phyloP scores from a whole-genome alignment of 2,797 vertebrate species.

The Bryconaethiops microstoma region DNA sequence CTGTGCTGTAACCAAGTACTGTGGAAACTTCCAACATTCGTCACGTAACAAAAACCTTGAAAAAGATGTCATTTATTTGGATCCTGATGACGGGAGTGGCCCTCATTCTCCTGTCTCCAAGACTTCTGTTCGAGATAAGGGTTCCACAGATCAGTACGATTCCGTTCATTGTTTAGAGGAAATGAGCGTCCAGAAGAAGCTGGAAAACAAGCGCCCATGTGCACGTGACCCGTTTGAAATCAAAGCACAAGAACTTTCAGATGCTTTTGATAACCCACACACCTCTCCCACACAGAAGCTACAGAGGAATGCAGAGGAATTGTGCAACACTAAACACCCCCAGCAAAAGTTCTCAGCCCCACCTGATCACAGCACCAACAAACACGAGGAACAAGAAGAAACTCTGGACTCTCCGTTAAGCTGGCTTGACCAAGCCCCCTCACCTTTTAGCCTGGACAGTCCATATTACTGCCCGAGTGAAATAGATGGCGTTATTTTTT shows the following conservation, averaged over 20 bases:
- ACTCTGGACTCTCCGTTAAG: constrained; percentile 23
- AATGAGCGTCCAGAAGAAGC: neutral
- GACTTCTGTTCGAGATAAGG: neutral
- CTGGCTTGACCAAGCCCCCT: constrained; percentile 19
- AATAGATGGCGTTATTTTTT: constrained; percentile 46
- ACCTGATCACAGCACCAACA: neutral
- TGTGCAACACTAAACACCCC: constrained; percentile 36
- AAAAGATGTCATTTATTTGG: constrained; percentile 31
- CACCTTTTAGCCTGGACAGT: constrained; percentile 37
- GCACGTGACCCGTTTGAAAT: neutral
- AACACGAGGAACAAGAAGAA: constrained; percentile 14
- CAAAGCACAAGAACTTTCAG: constrained; percentile 1
- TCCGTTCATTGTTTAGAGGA: neutral
- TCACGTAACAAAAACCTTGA: constrained; percentile 10
- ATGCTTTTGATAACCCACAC: neutral
- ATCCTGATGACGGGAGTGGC: neutral
- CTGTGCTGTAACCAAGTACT: neutral
- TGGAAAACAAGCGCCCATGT: neutral
- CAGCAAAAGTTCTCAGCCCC: neutral
- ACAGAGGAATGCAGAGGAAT: constrained; percentile 15
- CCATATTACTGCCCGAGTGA: constrained; percentile 53
- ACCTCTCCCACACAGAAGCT: neutral
- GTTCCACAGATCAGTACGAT: neutral
- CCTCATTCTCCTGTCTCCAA: neutral
- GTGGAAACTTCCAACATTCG: constrained; percentile 3